Evolutionary conservation across 2,888 invertebrate species (phyloP).

Genomic region (Mechanitis mazaeus): DNA sequence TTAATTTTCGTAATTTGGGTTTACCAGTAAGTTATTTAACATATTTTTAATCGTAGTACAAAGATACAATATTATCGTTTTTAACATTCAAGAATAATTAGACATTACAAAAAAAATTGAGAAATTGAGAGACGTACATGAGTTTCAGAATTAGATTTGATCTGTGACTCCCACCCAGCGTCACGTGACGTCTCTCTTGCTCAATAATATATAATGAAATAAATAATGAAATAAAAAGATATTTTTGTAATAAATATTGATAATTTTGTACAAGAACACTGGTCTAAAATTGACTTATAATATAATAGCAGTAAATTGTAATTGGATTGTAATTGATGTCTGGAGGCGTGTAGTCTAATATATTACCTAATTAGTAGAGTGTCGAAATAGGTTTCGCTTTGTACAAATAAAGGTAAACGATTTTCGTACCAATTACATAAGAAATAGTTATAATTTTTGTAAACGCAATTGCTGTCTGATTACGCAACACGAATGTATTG

Average conservation of each 20-base stretch:
- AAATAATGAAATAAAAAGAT: slow-evolving; percentile 3
- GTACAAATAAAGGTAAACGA: slow-evolving; percentile 7
- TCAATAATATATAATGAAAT: slow-evolving; percentile 1
- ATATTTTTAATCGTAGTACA: too few species aligned
- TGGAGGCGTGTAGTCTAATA: slow-evolving; percentile 37
- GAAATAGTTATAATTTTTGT: slow-evolving; percentile 12
- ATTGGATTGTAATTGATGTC: slow-evolving; percentile 44
- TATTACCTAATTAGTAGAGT: slow-evolving; percentile 42
- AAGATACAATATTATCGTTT: too few species aligned
- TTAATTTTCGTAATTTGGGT: too few species aligned
- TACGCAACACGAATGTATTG: slow-evolving; percentile 16
- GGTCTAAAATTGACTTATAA: slow-evolving; percentile 29
- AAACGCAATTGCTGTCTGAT: not conserved
- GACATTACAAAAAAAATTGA: too few species aligned
- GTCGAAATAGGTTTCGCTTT: slow-evolving; percentile 21
- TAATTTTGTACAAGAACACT: not conserved
- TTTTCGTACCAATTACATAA: slow-evolving; percentile 5
- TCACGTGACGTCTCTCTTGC: slow-evolving; percentile 35
- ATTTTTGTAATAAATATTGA: too few species aligned
- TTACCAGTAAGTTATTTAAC: too few species aligned
- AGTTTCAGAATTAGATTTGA: too few species aligned
- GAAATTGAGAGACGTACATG: too few species aligned
- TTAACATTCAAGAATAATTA: too few species aligned
- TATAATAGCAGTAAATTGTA: slow-evolving; percentile 41
- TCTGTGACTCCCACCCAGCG: slow-evolving; percentile 33